Percentiles rank a stretch among this genome's conserved stretches.
These are phyloP conservation scores for Bos indicus DNA, from an alignment of 2,113 vertebrate genomes.

Conservation along the genomic window DNA sequence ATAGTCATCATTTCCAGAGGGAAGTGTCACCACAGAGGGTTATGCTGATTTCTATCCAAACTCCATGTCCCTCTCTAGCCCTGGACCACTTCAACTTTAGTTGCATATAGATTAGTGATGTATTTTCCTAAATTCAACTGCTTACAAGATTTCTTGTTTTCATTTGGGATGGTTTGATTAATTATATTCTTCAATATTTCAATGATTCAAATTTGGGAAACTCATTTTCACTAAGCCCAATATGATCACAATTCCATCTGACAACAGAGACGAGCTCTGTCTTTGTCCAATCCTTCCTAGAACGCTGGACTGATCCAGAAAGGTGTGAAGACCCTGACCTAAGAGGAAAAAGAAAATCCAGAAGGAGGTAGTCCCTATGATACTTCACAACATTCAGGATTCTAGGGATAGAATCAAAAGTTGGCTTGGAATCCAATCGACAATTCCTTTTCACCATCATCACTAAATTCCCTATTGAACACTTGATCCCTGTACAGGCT, in stretches of 20 bases:
- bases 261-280: background rate
- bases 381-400: background rate
- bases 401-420: background rate
- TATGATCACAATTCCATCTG: background rate
- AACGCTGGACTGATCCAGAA: background rate
- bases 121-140: conserved; percentile 14
- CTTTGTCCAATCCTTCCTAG: background rate
- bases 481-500: background rate
- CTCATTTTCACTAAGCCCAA: background rate
- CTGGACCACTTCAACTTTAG: background rate
- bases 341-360: background rate
- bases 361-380: background rate
- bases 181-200: background rate
- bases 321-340: background rate
- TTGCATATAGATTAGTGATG: background rate
- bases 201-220: background rate
- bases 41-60: conserved; percentile 6
- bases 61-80: background rate
- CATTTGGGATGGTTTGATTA: background rate
- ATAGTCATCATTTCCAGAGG: conserved; percentile 33
- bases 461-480: background rate
- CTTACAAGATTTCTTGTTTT: background rate
- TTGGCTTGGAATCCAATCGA: background rate
- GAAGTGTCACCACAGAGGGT: background rate
- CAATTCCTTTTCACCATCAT: background rate